Conservation (phyloP, 2,797 vertebrate genomes). For the Malacoraja senta region DNA sequence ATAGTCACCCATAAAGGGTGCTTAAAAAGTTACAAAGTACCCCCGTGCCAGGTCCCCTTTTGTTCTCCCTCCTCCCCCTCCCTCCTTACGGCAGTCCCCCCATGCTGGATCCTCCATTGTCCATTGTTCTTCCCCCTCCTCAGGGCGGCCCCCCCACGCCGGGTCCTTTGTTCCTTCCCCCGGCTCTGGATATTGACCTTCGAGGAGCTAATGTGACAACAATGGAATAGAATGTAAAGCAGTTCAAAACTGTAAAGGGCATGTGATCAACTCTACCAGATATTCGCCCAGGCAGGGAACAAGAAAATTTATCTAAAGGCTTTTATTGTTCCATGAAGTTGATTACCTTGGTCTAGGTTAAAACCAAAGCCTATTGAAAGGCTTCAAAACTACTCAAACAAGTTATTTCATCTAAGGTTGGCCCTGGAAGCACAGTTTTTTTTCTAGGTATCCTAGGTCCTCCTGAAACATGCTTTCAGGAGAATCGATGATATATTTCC, state of each 20-base stretch:
- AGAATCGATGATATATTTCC: not conserved
- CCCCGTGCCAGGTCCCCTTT: no score
- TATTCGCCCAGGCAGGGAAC: not conserved
- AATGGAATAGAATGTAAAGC: not conserved
- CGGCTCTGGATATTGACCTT: not conserved
- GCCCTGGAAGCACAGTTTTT: no score
- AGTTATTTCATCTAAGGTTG: not conserved
- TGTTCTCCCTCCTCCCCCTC: no score
- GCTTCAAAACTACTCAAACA: not conserved
- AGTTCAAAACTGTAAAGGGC: not conserved
- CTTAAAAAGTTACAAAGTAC: no score
- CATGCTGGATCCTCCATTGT: no score
- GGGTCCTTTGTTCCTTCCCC: no score
- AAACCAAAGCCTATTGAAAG: not conserved
- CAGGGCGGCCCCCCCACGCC: no score
- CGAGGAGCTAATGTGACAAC: not conserved
- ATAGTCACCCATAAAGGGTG: no score
- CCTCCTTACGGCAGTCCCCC: no score
- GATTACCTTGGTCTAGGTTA: not conserved
- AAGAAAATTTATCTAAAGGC: not conserved
- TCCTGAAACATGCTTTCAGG: not conserved
- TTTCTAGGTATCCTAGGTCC: no score
- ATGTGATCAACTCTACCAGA: not conserved
- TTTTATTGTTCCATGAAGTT: no score
- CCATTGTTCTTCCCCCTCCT: no score